These are phyloP conservation scores for Pseudopodoces humilis DNA, from an alignment of 2,113 vertebrate genomes.

Conservation along the genomic window DNA sequence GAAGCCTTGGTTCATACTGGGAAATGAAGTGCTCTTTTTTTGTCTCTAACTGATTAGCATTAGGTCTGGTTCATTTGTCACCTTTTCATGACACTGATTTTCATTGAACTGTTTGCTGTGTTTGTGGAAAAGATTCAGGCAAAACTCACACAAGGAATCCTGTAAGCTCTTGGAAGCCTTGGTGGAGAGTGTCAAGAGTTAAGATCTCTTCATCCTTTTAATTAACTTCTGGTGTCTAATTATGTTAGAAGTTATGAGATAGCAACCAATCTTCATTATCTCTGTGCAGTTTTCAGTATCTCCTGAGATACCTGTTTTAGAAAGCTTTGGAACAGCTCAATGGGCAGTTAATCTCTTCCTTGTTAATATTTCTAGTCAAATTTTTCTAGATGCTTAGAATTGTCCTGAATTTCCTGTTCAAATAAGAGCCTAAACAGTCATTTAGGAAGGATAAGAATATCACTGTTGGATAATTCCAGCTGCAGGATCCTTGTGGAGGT, in stretches of 20 bases:
- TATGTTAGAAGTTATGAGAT: background rate
- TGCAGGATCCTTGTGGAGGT: background rate
- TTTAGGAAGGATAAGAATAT: background rate
- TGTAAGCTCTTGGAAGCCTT: background rate
- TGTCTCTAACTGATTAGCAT: background rate
- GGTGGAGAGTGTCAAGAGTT: background rate
- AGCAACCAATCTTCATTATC: background rate
- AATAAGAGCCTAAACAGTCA: background rate
- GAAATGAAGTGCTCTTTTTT: background rate
- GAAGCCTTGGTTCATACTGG: background rate
- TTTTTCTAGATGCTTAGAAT: background rate
- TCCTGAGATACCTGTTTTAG: background rate
- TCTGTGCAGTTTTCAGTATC: fast-evolving
- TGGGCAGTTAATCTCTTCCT: background rate
- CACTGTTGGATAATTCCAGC: background rate
- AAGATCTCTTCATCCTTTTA: background rate
- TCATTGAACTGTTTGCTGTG: background rate
- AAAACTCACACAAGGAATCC: background rate
- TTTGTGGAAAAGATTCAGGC: background rate
- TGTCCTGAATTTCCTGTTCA: background rate
- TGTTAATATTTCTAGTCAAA: background rate
- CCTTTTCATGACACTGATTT: background rate
- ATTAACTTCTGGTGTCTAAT: background rate
- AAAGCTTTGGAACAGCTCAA: background rate
- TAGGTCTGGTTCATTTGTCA: background rate